Base-by-base conservation (phyloP, 2,888 invertebrate species). In the Pterostichus madidus region DNA sequence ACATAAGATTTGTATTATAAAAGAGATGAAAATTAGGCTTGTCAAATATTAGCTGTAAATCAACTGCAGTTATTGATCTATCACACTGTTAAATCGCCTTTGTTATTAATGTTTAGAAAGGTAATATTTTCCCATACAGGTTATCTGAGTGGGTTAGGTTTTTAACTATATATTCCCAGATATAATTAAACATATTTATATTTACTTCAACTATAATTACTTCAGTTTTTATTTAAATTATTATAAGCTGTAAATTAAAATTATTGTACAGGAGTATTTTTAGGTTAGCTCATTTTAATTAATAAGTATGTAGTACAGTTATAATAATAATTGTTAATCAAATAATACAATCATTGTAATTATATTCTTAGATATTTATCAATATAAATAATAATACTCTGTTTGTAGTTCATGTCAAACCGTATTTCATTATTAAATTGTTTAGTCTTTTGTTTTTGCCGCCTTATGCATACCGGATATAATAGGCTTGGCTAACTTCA, bases 31-130 rank as follows among this genome's bases (percentile, higher is more conserved):
- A 24, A 24, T 24, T 24, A 24, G 24, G 24, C 24, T 24, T 24
- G 24, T 24, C 24, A 24, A 24, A 24, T 24, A 64, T 7, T 39
- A 8, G 8, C 39, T 39, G 39, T 39, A 7, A 8, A 39, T 5
- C 8, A 39, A 1, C 39, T 39, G 6, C 32, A 64, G 61, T 31
- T 64, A 24, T 32, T 32, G 32, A 7, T 32, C 10, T 64, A 32
- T 17, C 61, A 61, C 11, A 17, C 7, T 61, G 61, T 61, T 24
- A 13, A 32, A 5, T 53, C n/a, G 0, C n/a, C 5, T 32, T 5
- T 64, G 31, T 32, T 32, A 64, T 64, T 64, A 24, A 64, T 64
- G 32, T 24, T 64, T 64, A 64, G 64, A 64, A 64, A 64, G 64
- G 35, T 32, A 64, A 64, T 32, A 64, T 64, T 64, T 64, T 13